Evolutionary conservation across 2,797 vertebrate genomes (phyloP), one percentile per base, ranked within the genome.

Genomic region (Clarias pachynema): DNA sequence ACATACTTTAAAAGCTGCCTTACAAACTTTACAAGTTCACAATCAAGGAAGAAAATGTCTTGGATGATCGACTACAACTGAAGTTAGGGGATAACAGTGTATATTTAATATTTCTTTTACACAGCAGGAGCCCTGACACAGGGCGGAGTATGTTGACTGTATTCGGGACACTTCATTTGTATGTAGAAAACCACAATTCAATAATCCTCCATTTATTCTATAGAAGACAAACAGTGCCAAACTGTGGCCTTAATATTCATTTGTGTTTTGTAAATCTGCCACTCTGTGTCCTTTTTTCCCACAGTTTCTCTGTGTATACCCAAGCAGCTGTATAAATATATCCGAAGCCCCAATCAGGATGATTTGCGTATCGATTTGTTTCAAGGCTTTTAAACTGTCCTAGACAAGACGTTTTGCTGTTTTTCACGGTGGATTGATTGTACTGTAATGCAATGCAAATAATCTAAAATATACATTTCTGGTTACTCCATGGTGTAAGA

Each of bases 281-380:
- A 60, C 59, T 84, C 62, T 8, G 34, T 29, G 20, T 73, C 66
- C 53, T 69, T 66, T 34, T 82, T 81, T 87, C 79, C 72, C 63
- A 70, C 63, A 53, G 34, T 69, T 82, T 70, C 72, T 80, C 70
- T 57, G 59, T 87, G 56, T 78, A 74, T 63, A 82, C 66, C 31
- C 29, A 16, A 37, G 79, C 83, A 82, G 86, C 83, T 85, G 83
- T 85, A 82, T 87, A 84, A 84, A 84, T 84, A 87, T 20, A 18
- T 57, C 31, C 62, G 44, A 66, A 85, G 24, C 53, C 49, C 70
- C 72, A 87, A 81, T 84, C 82, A 85, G 53, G 62, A 77, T 24
- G 73, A 87, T 59, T 62, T 77, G 53, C 53, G 79, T 82, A 87
- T 87, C 31, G 57, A 81, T 87, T 87, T 73, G 57, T 82, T 82